Evolutionary conservation across 2,113 vertebrate species (phyloP), one percentile per base, ranked within the genome.

Genomic region (Lepus timidus): DNA sequence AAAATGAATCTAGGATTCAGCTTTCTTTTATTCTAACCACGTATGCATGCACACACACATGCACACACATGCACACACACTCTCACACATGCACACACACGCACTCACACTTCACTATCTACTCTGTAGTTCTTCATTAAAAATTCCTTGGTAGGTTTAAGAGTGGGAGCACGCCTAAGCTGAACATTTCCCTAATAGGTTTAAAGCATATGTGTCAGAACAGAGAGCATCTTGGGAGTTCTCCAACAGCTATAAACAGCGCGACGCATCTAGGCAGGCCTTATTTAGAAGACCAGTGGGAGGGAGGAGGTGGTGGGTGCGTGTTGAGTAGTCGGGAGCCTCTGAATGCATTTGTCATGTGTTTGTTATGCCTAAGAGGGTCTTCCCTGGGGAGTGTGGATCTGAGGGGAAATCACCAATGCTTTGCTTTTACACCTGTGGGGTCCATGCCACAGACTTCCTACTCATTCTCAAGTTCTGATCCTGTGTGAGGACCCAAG

Each of bases 191-290:
- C 91, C 68, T 80, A 85, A 88, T 88, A 74, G 91, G 68, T 67
- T 62, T 81, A 76, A 94, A 93, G 44, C 71, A 55, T 36, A 36
- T 17, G 67, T 87, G 52, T 87, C 23, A n/a, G 85, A 74, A 75
- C 93, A 62, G 3, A 73, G 84, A 83, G 85, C 29, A 58, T 90
- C 78, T 55, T 94, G 91, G 74, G 86, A 51, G 17, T 79, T 51
- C 74, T 96, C 78, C 91, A 91, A 22, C 3, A 17, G 74, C 86
- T 85, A 55, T 49, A n/a, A 87, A 92, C 80, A 87, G 61, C 65
- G 62, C 49, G 1, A 3, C 11, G 29, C 64, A 80, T 78, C 85
- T 23, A n/a, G 11, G 55, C 73, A 64, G 33, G 64, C 78, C 79
- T 62, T 76, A 67, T 90, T 88, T 85, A 74, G 88, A 58, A 39